Base-by-base conservation (phyloP, 2,113 vertebrate genomes). In the Aegypius monachus region DNA sequence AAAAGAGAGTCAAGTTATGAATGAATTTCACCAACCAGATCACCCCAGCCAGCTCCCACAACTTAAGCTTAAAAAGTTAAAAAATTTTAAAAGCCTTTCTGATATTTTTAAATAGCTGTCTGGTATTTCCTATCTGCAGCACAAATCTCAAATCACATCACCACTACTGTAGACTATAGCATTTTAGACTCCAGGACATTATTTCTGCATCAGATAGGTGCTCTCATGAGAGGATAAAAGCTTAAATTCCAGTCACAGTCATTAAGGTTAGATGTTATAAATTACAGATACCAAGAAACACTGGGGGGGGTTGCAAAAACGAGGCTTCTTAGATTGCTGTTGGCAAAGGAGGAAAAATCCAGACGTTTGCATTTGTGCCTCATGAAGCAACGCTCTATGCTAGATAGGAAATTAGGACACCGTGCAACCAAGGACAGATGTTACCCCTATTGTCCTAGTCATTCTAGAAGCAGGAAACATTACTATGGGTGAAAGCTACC, bases 381-480 rank as follows among this genome's bases (percentile, higher is more conserved):
- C 50, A 27, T 5, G 45, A 94, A 93, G 89, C 59, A 80, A 59
- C 1, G 0, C 1, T 73, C 16, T 38, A 40, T 13, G 25, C 59
- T 42, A 77, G 73, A 38, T 61, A 91, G 89, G 75, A 95, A 97
- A 96, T 78, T 62, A 93, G 95, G 89, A 81, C 94, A 80, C 55
- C 0, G 0, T 82, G 81, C 70, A 94, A 77, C 45, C 58, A 91
- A 72, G 63, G 91, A 55, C 90, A 95, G 93, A 91, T 97, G 94
- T 65, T 42, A 68, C 55, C 83, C 88, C 25, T 94, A 70, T 80
- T 85, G 74, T 55, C 88, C 84, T 47, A 97, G 84, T 97, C 96
- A 97, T 97, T 96, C 89, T 95, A 95, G 81, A 97, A 97, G 95
- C 91, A 97, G 95, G 95, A 97, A 97, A 95, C 94, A 95, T 73